These are phyloP conservation scores for Phymastichus coffea DNA, from an alignment of 1,140 invertebrate genomes.

Conservation along the genomic window DNA sequence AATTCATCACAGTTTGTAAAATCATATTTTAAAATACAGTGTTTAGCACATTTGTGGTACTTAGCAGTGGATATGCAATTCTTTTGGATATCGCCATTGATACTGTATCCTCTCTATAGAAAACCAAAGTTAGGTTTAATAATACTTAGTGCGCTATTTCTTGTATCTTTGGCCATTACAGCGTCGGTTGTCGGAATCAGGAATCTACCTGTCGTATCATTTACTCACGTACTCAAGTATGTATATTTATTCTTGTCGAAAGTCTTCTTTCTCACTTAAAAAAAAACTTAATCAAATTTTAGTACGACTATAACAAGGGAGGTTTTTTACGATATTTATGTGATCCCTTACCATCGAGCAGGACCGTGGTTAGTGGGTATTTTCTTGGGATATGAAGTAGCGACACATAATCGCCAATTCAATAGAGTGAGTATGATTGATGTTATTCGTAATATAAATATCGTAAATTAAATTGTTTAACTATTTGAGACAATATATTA, in stretches of 20 bases:
- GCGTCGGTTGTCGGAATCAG: not conserved
- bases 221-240: not conserved
- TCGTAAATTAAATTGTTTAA: no score
- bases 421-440: no score
- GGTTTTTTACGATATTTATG: constrained; percentile 30
- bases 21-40: constrained; percentile 45
- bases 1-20: not conserved
- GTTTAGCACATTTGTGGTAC: constrained; percentile 60
- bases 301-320: not conserved
- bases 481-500: no score
- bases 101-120: constrained; percentile 48
- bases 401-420: no score
- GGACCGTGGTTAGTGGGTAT: constrained; percentile 62
- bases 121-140: constrained; percentile 25
- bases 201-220: not conserved
- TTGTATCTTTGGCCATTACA: not conserved
- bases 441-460: no score
- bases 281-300: no score
- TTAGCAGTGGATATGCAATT: constrained; percentile 73
- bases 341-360: constrained; percentile 49
- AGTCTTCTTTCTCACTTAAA: no score
- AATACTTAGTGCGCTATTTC: not conserved
- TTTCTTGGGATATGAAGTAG: constrained; percentile 55
- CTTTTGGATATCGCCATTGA: constrained; percentile 61
- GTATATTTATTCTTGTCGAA: no score